phyloP scores from a whole-genome alignment of 2,797 vertebrate species.

The Danio aesculapii region DNA sequence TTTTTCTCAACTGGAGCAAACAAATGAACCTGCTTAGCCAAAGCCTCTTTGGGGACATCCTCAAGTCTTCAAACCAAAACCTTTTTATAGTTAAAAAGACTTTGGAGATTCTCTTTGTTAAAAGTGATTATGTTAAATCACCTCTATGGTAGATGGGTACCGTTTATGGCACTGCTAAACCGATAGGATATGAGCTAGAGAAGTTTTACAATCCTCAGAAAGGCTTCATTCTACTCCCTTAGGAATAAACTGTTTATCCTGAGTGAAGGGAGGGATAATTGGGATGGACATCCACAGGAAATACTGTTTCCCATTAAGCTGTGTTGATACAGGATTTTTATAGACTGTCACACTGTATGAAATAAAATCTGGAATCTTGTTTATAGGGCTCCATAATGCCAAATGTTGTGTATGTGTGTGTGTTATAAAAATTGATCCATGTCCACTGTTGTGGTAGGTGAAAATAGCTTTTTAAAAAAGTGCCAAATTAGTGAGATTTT shows the following conservation, averaged over 20 bases:
- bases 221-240: background rate
- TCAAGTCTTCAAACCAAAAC: background rate
- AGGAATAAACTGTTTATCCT: conserved; percentile 48
- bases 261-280: conserved; percentile 40
- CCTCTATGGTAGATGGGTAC: background rate
- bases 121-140: conserved; percentile 37
- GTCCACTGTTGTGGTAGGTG: background rate
- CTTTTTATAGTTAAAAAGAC: conserved; percentile 13
- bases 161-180: background rate
- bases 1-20: conserved; percentile 23
- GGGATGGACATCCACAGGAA: conserved; percentile 51
- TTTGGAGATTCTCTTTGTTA: conserved; percentile 7
- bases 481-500: background rate
- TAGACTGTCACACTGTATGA: background rate
- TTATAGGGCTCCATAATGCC: background rate
- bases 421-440: conserved; percentile 16
- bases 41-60: conserved; percentile 2
- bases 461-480: background rate
- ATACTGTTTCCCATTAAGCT: conserved; percentile 41
- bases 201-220: background rate
- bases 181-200: conserved; percentile 8
- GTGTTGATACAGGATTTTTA: background rate
- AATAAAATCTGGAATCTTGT: background rate
- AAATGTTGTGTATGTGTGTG: background rate
- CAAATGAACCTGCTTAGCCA: conserved; percentile 11